Evolutionary conservation across 2,797 vertebrate species (phyloP).

Genomic region (Pangasius krempfi): DNA sequence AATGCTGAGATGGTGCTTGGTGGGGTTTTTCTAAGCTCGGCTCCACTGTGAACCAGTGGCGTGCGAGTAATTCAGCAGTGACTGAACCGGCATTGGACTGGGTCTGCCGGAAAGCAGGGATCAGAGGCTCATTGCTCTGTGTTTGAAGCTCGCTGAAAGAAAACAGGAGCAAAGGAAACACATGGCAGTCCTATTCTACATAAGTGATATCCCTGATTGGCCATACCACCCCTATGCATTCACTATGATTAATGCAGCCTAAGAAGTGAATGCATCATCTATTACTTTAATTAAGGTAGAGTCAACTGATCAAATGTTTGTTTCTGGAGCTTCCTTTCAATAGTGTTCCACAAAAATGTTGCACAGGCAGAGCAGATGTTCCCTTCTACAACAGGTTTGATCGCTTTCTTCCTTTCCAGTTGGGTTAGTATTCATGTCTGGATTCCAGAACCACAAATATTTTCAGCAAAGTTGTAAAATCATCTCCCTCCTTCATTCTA

Average conservation of each 20-base stretch:
- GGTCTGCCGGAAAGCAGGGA: slow-evolving; percentile 80
- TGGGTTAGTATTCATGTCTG: not conserved
- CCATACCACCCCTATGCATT: slow-evolving; percentile 15
- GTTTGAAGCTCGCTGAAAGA: slow-evolving; percentile 62
- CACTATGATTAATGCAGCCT: not conserved
- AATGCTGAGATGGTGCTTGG: slow-evolving; percentile 66
- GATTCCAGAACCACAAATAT: not conserved
- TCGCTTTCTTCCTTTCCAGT: not conserved
- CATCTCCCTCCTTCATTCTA: not conserved
- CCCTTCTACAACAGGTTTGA: not conserved
- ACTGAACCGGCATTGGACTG: slow-evolving; percentile 83
- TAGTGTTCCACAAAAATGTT: not conserved
- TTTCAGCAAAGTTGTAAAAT: not conserved
- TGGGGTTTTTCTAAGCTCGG: slow-evolving; percentile 43
- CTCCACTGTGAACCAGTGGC: slow-evolving; percentile 59
- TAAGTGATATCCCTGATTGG: not conserved
- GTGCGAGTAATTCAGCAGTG: slow-evolving; percentile 73
- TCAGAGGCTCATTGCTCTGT: slow-evolving; percentile 70
- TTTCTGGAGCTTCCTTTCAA: not conserved
- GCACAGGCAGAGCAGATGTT: not conserved
- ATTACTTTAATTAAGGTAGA: not conserved
- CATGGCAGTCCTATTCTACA: slow-evolving; percentile 6
- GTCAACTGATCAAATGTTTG: not conserved
- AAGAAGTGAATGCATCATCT: not conserved
- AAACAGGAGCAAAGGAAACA: slow-evolving; percentile 58